Base-by-base conservation (phyloP, 2,888 invertebrate genomes). In the Athrips mouffetella region DNA sequence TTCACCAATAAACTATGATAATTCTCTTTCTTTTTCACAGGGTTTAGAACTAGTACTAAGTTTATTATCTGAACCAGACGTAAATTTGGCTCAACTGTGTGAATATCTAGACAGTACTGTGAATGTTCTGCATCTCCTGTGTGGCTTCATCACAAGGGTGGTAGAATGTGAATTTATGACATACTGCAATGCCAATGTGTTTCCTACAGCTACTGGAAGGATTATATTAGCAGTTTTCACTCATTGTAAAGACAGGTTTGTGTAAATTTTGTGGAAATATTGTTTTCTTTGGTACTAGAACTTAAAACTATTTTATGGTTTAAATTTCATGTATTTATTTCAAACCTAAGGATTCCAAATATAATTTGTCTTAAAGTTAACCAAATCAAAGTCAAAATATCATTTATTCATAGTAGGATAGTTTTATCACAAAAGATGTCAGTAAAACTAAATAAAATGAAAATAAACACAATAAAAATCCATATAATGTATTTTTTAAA, bases 161-260 rank as follows among this genome's bases (percentile, higher is more conserved):
- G 54, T 78, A 10, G 76, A 77, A 50, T 61, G 70, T 7, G 55
- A 72, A 3, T 52, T 72, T 1, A 62, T 82, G 60, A 53, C 67
- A 0, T 80, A 76, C 50, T 55, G 55, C 45, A 53, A 49, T 2
- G 63, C 78, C 63, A 76, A 72, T 48, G 60, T 49, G 8, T 79
- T 84, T 50, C 82, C 85, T 6, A 68, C 57, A 1, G 57, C 63
- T 2, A 75, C 82, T 3, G 80, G 78, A 13, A 63, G 64, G 11
- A 81, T 90, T 35, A 68, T 90, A 33, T 61, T 71, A 33, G 60
- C 67, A 47, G 77, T 89, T 20, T 89, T 89, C 56, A 67, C 63
- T 49, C 89, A 90, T 60, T 90, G 90, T 60, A 89, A 79, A 55
- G 75, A 88, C 30, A 90, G 90, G 89, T 89, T 61, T 54, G 48